phyloP scores from a whole-genome alignment of 2,113 vertebrate genomes.

The Pygoscelis adeliae region DNA sequence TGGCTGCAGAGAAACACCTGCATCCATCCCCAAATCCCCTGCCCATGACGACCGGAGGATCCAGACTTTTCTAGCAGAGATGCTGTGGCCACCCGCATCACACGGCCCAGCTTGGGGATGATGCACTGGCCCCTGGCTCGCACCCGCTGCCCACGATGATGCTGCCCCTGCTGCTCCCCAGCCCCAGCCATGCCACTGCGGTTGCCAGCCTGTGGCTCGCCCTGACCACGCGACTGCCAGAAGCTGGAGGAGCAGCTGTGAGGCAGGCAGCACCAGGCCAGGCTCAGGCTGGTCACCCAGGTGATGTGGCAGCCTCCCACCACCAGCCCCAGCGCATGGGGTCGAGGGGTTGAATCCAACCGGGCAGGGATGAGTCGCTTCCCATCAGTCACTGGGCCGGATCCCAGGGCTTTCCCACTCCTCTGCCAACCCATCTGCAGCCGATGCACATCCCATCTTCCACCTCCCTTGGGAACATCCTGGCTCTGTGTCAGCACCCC shows the following conservation, averaged over 20 bases:
- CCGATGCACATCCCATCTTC: background rate
- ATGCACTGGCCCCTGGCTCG: background rate
- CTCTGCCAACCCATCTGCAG: background rate
- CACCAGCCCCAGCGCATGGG: rapidly evolving
- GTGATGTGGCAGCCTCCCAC: rapidly evolving
- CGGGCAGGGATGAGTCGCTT: background rate
- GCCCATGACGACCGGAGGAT: rapidly evolving
- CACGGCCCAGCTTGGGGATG: rapidly evolving
- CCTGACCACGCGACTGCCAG: rapidly evolving
- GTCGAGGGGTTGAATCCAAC: background rate
- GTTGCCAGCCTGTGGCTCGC: rapidly evolving
- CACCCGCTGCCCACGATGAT: rapidly evolving
- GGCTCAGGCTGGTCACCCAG: background rate
- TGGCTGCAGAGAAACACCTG: background rate
- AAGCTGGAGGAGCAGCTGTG: background rate
- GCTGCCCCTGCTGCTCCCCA: background rate
- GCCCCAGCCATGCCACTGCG: rapidly evolving
- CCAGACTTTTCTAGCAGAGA: background rate
- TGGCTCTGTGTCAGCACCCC: rapidly evolving
- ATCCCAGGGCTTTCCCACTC: background rate
- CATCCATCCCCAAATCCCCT: background rate
- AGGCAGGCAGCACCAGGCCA: rapidly evolving
- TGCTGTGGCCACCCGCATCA: background rate
- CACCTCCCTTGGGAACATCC: background rate
- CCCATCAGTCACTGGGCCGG: rapidly evolving